phyloP scores from a whole-genome alignment of 2,113 vertebrate genomes.

The Lagopus muta region DNA sequence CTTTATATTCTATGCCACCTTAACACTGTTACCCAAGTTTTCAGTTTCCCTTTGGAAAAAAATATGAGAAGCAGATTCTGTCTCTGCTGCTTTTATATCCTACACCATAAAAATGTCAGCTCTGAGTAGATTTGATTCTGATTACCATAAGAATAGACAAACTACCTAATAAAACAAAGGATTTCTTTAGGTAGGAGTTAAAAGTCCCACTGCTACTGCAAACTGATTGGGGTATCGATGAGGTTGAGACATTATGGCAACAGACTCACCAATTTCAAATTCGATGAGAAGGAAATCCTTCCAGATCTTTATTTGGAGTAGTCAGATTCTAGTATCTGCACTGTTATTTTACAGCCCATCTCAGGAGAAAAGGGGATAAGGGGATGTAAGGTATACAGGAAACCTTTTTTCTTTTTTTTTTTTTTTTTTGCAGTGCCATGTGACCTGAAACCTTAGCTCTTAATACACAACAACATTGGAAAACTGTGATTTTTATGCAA shows the following conservation, averaged over 20 bases:
- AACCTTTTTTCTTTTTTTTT: neutral
- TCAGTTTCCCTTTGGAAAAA: neutral
- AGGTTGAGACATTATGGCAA: neutral
- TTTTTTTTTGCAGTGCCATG: neutral
- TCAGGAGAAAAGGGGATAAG: neutral
- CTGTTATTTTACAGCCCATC: neutral
- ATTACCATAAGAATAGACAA: neutral
- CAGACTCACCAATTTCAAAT: neutral
- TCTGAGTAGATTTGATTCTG: neutral
- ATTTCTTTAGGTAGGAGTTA: neutral
- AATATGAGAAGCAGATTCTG: neutral
- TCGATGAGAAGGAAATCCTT: neutral
- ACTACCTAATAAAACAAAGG: neutral
- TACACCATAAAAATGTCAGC: neutral
- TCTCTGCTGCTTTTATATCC: neutral
- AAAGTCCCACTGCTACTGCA: neutral
- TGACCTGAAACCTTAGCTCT: neutral
- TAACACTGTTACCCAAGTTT: neutral
- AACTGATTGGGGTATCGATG: accelerated
- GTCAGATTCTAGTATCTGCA: neutral
- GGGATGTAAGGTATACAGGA: neutral
- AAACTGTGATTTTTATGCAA: neutral
- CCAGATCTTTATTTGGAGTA: neutral
- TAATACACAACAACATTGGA: neutral
- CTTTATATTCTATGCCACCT: neutral